Evolutionary conservation across 2,888 invertebrate species (phyloP).

Genomic region (Oscheius onirici): DNA sequence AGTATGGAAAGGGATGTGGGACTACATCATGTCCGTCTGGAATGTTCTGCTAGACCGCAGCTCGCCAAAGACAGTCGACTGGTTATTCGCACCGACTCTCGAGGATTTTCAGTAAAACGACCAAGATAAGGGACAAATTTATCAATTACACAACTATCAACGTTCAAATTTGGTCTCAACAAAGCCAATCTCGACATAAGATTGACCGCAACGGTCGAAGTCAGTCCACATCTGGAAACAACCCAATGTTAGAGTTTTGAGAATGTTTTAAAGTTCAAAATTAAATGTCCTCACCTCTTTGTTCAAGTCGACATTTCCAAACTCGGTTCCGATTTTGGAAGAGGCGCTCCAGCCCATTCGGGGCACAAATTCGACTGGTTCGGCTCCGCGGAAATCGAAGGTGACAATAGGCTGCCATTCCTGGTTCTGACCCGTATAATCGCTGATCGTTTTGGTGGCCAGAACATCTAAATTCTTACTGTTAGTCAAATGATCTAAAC

Average conservation of each 20-base stretch:
- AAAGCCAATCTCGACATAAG: not conserved
- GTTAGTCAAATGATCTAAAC: not conserved
- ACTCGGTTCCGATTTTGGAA: not conserved
- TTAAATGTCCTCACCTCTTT: not conserved
- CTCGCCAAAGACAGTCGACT: not conserved
- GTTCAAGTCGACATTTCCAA: not conserved
- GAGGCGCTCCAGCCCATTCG: not conserved
- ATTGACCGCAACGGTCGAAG: not conserved
- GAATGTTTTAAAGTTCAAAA: no score
- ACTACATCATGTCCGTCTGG: constrained; percentile 1
- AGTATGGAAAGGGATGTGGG: not conserved
- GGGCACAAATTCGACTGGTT: not conserved
- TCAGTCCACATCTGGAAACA: not conserved
- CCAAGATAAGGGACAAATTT: not conserved
- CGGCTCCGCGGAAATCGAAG: not conserved
- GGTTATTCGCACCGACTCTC: not conserved
- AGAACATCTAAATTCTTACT: not conserved
- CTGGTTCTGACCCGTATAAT: not conserved
- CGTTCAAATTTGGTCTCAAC: not conserved
- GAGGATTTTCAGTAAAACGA: not conserved
- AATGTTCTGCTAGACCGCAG: not conserved
- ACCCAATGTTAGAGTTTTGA: not conserved
- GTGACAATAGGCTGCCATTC: not conserved
- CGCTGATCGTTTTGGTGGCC: no score
- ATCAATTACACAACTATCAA: not conserved